A percentile compares a stretch with the other conserved stretches of the same genome.
These are phyloP conservation scores for Galeopterus variegatus DNA, from an alignment of 2,113 vertebrate genomes.

Conservation along the genomic window DNA sequence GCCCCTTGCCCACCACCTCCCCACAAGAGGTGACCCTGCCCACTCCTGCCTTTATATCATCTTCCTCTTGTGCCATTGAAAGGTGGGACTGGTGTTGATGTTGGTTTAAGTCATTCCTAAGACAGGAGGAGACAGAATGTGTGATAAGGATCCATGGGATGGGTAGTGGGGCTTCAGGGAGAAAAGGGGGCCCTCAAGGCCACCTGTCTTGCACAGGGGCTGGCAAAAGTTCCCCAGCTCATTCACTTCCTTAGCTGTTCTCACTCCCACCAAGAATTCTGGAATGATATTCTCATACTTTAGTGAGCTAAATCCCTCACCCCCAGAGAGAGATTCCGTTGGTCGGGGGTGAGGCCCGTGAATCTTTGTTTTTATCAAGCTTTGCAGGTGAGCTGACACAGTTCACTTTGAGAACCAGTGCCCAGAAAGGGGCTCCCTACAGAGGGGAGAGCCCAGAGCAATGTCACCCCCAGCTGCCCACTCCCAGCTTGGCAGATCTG, in stretches of 20 bases:
- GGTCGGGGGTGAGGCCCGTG: background rate
- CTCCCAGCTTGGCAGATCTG: background rate
- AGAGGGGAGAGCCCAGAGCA: background rate
- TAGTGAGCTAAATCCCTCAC: background rate
- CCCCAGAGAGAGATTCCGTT: background rate
- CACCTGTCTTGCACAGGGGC: background rate
- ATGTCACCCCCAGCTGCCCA: background rate
- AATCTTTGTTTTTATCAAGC: background rate
- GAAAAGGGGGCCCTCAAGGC: background rate
- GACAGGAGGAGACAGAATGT: slow-evolving; percentile 13
- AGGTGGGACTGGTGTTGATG: background rate
- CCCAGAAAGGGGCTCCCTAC: background rate
- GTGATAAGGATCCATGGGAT: background rate
- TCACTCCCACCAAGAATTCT: background rate
- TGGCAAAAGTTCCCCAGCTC: background rate
- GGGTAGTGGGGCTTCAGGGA: background rate
- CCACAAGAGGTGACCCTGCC: background rate
- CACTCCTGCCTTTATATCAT: slow-evolving; percentile 34
- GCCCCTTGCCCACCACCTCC: background rate
- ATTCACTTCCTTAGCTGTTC: background rate
- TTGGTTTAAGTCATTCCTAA: background rate
- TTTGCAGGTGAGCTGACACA: background rate
- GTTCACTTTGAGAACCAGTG: background rate
- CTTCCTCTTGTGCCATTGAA: background rate
- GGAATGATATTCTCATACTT: background rate